Conservation (phyloP, 1,140 invertebrate species). For the Zaprionus vittiger region DNA sequence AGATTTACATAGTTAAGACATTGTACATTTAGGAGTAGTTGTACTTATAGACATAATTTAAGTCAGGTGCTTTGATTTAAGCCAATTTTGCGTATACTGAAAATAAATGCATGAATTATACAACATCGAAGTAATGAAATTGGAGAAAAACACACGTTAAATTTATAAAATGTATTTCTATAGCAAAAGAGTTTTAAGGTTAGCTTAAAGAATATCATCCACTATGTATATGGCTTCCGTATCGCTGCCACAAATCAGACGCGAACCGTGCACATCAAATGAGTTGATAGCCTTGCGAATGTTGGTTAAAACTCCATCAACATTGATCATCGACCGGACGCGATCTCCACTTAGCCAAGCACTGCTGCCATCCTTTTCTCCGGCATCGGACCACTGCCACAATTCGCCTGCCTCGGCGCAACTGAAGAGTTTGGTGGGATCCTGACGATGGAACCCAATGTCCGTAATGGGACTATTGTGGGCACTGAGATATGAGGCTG, state of each 20-base stretch:
- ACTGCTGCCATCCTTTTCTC: conserved; percentile 76
- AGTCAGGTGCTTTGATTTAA: conserved; percentile 81
- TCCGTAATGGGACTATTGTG: conserved; percentile 91
- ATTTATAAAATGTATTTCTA: conserved; percentile 5
- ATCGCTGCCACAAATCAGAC: conserved; percentile 91
- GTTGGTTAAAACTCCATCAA: conserved; percentile 89
- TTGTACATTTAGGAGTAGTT: conserved; percentile 44
- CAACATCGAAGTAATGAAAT: conserved; percentile 28
- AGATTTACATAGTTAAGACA: conserved; percentile 28
- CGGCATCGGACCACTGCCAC: conserved; percentile 91
- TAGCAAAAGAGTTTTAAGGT: neutral
- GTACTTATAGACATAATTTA: conserved; percentile 53
- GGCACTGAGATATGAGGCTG: conserved; percentile 91
- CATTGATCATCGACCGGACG: conserved; percentile 89
- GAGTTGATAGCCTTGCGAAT: conserved; percentile 91
- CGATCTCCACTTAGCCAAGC: conserved; percentile 88
- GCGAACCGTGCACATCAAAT: conserved; percentile 90
- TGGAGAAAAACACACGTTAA: neutral
- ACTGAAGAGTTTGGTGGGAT: conserved; percentile 93
- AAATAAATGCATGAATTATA: conserved; percentile 57
- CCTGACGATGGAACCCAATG: conserved; percentile 92
- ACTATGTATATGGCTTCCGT: conserved; percentile 93
- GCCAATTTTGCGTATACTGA: conserved; percentile 69
- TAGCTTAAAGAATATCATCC: conserved; percentile 85
- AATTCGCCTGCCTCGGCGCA: conserved; percentile 92